phyloP scores from a whole-genome alignment of 2,888 invertebrate species.

The Volucella zonaria region DNA sequence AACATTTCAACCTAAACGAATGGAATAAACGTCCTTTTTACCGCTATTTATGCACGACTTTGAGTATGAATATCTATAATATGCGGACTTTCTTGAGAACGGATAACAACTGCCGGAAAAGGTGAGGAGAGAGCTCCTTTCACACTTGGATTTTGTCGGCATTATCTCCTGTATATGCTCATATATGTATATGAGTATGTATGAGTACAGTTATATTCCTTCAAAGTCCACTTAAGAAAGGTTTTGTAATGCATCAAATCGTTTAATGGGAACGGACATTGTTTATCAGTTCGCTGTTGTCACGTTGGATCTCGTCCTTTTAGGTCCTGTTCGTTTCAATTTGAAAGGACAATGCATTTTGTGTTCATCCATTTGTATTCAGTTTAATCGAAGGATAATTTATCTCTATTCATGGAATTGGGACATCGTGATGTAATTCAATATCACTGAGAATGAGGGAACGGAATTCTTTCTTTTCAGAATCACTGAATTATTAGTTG shows the following conservation, averaged over 20 bases:
- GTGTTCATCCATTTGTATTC: constrained; percentile 31
- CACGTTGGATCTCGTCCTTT: constrained; percentile 14
- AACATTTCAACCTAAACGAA: constrained; percentile 61
- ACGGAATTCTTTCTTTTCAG: constrained; percentile 8
- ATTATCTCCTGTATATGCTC: not conserved
- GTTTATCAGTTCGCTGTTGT: constrained; percentile 16
- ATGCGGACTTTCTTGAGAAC: not conserved
- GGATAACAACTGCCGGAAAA: constrained; percentile 16
- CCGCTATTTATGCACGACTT: constrained; percentile 45
- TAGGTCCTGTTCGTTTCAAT: constrained; percentile 21
- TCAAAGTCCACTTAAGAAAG: not conserved
- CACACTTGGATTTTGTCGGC: constrained; percentile 2
- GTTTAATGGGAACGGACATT: constrained; percentile 37
- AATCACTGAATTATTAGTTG: constrained; percentile 39
- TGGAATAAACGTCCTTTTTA: constrained; percentile 62
- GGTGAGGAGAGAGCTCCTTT: not conserved
- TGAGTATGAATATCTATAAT: no score
- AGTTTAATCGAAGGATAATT: constrained; percentile 34
- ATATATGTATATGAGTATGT: not conserved
- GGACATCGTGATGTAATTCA: constrained; percentile 53
- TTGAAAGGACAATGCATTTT: constrained; percentile 37
- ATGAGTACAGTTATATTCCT: not conserved
- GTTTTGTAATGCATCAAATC: not conserved
- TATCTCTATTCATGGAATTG: constrained; percentile 15
- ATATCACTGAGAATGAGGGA: constrained; percentile 51